Evolutionary conservation across 2,888 invertebrate genomes (phyloP).

Genomic region (Apamea sordens): DNA sequence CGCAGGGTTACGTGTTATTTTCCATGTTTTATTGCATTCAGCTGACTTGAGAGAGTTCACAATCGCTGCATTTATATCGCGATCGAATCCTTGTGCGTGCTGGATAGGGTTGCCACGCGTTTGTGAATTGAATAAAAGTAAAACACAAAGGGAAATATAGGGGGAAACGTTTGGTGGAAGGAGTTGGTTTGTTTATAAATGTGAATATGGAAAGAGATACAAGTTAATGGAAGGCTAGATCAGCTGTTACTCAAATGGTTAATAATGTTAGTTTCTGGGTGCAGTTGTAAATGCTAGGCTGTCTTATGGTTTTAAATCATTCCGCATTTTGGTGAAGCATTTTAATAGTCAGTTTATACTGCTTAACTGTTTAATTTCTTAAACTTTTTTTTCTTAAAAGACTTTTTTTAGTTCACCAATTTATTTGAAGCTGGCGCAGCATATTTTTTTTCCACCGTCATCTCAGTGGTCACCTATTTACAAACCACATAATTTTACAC

Average conservation of each 20-base stretch:
- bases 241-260: background rate
- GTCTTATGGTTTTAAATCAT: background rate
- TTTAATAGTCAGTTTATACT: background rate
- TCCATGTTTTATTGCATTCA: slow-evolving; percentile 65
- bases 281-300: background rate
- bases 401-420: no score
- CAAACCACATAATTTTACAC: no score
- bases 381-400: background rate
- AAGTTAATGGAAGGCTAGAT: background rate
- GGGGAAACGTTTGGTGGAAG: background rate
- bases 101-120: slow-evolving; percentile 48
- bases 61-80: slow-evolving; percentile 69
- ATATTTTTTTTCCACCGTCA: background rate
- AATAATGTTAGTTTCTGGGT: no score
- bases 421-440: background rate
- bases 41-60: slow-evolving; percentile 63
- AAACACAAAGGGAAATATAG: background rate
- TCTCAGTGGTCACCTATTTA: background rate
- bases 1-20: slow-evolving; percentile 40
- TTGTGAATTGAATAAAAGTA: slow-evolving; percentile 10
- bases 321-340: background rate
- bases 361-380: background rate
- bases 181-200: background rate
- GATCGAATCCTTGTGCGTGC: slow-evolving; percentile 54
- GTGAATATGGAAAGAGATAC: background rate